Base-by-base conservation (phyloP, 2,888 invertebrate genomes). In the Stenoptilia bipunctidactyla region DNA sequence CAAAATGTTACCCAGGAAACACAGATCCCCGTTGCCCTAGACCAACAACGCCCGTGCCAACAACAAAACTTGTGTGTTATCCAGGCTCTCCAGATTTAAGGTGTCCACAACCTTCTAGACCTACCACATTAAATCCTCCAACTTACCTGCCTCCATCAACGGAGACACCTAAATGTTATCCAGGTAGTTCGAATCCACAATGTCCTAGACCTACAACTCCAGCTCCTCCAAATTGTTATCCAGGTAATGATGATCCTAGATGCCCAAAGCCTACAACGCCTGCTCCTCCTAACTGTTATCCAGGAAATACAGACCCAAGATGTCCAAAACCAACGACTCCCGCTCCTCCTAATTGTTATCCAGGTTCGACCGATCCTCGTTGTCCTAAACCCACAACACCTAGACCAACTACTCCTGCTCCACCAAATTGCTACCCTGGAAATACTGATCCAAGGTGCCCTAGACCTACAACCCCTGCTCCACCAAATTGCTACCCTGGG, bases 311-410 rank as follows among this genome's bases (percentile, higher is more conserved):
- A 0, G 65, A 69, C 38, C 56, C 65, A 0, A 38, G 59, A 0
- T 66, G 67, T 30, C 66, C 66, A 0, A 42, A 45, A 35, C 57
- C 65, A 1, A 52, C 58, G 0, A 53, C 56, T 0, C 51, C 51
- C 1, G 42, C 39, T 0, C 65, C 66, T 13, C 47, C 47, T 0
- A 37, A 36, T 0, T 51, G 56, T 45, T 66, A 65, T 43, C 74
- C 73, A n/a, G 71, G 72, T 33, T 55, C 53, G 2, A 50, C 45
- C 1, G 69, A 71, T 42, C 60, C 63, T 42, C 30, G 66, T 47
- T 40, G 61, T 61, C 39, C 53, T 27, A 27, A 53, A 52, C 56
- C 61, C 10, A 56, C 66, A 0, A 56, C 53, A 44, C 38, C 35
- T 6, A 55, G 58, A 59, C 50, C 63, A 0, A 58, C 58, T 3